Evolutionary conservation across 1,140 invertebrate genomes (phyloP).

Genomic region (Mizuhopecten yessoensis): DNA sequence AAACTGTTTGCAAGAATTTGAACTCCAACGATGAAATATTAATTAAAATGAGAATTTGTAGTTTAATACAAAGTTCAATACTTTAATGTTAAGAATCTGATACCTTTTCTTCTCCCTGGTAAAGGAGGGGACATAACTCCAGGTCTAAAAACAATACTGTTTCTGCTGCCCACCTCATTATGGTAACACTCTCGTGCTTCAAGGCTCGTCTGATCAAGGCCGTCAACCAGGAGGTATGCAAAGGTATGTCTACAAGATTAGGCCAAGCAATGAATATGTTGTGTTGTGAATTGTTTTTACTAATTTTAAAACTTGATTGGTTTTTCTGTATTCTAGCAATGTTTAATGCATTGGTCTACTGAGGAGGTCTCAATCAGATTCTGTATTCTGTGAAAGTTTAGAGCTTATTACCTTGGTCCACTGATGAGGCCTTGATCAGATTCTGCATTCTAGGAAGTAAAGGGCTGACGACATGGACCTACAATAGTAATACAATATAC

Average conservation of each 20-base stretch:
- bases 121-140: conserved; percentile 66
- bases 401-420: conserved; percentile 41
- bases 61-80: neutral
- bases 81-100: neutral
- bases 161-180: conserved; percentile 73
- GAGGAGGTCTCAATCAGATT: too few species aligned
- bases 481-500: conserved; percentile 53
- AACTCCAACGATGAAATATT: neutral
- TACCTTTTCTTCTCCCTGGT: conserved; percentile 74
- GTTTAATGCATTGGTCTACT: too few species aligned
- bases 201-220: conserved; percentile 66
- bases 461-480: conserved; percentile 78
- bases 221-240: conserved; percentile 77
- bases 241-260: conserved; percentile 26
- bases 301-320: too few species aligned
- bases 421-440: conserved; percentile 65
- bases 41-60: neutral
- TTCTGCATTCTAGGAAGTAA: conserved; percentile 71
- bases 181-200: conserved; percentile 74
- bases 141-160: conserved; percentile 70
- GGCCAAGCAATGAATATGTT: too few species aligned
- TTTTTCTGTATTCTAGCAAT: too few species aligned
- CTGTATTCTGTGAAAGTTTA: neutral
- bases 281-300: too few species aligned
- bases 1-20: too few species aligned